Conservation (phyloP, 2,113 vertebrate genomes). For the Carassius auratus region DNA sequence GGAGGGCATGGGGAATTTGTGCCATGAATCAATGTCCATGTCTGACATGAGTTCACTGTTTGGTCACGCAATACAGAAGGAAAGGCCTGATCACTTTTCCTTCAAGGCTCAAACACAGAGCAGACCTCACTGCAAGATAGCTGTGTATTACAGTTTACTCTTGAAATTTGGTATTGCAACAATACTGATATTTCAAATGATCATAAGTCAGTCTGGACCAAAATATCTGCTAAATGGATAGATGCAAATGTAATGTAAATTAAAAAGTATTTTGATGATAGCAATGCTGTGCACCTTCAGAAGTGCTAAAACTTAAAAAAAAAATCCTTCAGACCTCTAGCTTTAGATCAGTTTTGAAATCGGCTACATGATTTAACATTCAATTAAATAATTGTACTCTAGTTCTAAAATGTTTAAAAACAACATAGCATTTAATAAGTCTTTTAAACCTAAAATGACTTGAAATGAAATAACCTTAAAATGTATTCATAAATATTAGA, state of each 20-base stretch:
- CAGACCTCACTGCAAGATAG: neutral
- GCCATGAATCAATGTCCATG: conserved; percentile 53
- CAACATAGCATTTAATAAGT: neutral
- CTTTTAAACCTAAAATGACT: neutral
- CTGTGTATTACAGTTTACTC: neutral
- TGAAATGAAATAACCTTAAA: neutral
- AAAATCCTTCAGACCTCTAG: too few species aligned
- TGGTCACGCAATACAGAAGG: conserved; percentile 63
- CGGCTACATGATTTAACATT: neutral
- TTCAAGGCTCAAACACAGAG: conserved; percentile 9
- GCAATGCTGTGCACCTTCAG: neutral
- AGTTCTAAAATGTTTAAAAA: neutral
- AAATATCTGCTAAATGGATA: neutral
- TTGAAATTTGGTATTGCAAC: neutral
- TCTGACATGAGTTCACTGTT: conserved; percentile 59
- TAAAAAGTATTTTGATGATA: neutral
- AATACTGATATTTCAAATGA: neutral
- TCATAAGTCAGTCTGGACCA: neutral
- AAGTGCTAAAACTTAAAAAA: neutral
- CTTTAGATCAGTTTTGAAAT: neutral
- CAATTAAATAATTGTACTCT: neutral
- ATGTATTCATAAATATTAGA: neutral
- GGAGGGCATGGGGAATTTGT: conserved; percentile 48
- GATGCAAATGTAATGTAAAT: neutral
- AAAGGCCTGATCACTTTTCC: conserved; percentile 19